Evolutionary conservation across 1,140 invertebrate species (phyloP).

Genomic region (Dendrolimus kikuchii): DNA sequence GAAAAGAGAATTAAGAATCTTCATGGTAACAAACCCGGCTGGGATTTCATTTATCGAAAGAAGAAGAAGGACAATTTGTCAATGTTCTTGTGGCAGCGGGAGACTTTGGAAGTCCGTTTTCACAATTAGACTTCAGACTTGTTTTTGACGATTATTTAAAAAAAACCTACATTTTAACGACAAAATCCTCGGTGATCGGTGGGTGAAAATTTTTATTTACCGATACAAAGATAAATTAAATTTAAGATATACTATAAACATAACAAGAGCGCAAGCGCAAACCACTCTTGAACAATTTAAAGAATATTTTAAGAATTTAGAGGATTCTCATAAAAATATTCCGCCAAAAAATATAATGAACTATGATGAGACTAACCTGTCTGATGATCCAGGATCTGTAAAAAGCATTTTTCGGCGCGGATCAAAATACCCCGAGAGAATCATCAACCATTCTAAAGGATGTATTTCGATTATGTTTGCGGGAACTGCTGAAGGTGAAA

Average conservation of each 20-base stretch:
- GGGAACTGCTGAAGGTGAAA: slow-evolving; percentile 24
- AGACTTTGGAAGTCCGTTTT: slow-evolving; percentile 15
- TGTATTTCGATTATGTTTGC: slow-evolving; percentile 43
- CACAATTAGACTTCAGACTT: slow-evolving; percentile 13
- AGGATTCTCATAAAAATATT: slow-evolving; percentile 13
- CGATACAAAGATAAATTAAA: slow-evolving; percentile 10
- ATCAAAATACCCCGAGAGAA: too few species aligned
- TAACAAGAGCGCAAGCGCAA: slow-evolving; percentile 10
- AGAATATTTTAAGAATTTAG: slow-evolving; percentile 15
- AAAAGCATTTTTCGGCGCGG: too few species aligned
- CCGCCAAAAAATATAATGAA: slow-evolving; percentile 31
- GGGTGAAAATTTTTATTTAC: slow-evolving; percentile 11
- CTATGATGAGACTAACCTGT: slow-evolving; percentile 61
- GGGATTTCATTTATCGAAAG: slow-evolving; percentile 6
- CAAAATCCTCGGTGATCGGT: slow-evolving; percentile 10
- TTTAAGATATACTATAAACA: slow-evolving; percentile 15
- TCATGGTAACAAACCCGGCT: slow-evolving; percentile 11
- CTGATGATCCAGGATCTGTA: slow-evolving; percentile 55
- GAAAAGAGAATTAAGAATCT: slow-evolving; percentile 12
- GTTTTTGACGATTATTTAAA: slow-evolving; percentile 10
- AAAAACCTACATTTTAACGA: slow-evolving; percentile 10
- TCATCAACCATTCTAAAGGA: slow-evolving; percentile 41
- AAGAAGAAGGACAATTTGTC: slow-evolving; percentile 16
- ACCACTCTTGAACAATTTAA: slow-evolving; percentile 8
- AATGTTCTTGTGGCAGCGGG: slow-evolving; percentile 14